phyloP scores from a whole-genome alignment of 2,888 invertebrate genomes.

The Mesochorus sp. region DNA sequence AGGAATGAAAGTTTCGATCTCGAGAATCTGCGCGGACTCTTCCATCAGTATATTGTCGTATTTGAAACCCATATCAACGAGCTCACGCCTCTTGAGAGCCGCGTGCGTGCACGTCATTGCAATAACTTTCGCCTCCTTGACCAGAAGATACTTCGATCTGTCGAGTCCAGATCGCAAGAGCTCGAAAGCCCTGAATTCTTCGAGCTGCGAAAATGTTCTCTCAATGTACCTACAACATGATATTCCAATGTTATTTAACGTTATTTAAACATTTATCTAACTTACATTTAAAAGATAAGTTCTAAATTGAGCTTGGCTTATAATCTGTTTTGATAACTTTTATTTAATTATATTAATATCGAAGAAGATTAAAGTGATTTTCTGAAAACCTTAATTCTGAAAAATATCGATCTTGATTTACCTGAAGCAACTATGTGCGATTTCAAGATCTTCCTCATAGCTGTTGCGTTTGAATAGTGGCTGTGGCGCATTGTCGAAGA shows the following conservation, averaged over 20 bases:
- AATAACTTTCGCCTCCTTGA: slow-evolving; percentile 99
- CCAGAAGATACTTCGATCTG: slow-evolving; percentile 96
- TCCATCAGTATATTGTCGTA: slow-evolving; percentile 99
- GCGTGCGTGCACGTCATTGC: slow-evolving; percentile 99
- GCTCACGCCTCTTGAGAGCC: slow-evolving; percentile 96
- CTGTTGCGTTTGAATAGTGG: slow-evolving; percentile 92
- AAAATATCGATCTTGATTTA: slow-evolving; percentile 70
- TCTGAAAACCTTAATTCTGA: too few species aligned
- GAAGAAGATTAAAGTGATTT: too few species aligned
- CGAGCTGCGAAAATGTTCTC: slow-evolving; percentile 97
- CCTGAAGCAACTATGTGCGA: slow-evolving; percentile 96
- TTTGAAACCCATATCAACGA: slow-evolving; percentile 97
- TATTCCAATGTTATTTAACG: too few species aligned
- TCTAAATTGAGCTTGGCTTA: too few species aligned
- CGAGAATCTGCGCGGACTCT: slow-evolving; percentile 98
- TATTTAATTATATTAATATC: too few species aligned
- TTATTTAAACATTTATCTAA: too few species aligned
- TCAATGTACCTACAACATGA: slow-evolving; percentile 89
- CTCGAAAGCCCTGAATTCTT: slow-evolving; percentile 99
- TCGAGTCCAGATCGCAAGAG: slow-evolving; percentile 97
- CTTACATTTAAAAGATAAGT: too few species aligned
- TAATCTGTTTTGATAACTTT: too few species aligned
- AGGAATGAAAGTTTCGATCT: slow-evolving; percentile 99
- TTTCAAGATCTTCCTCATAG: slow-evolving; percentile 92
- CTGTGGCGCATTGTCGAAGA: slow-evolving; percentile 96